Conservation (phyloP, 2,888 invertebrate genomes). For the Luperina nickerlii region DNA sequence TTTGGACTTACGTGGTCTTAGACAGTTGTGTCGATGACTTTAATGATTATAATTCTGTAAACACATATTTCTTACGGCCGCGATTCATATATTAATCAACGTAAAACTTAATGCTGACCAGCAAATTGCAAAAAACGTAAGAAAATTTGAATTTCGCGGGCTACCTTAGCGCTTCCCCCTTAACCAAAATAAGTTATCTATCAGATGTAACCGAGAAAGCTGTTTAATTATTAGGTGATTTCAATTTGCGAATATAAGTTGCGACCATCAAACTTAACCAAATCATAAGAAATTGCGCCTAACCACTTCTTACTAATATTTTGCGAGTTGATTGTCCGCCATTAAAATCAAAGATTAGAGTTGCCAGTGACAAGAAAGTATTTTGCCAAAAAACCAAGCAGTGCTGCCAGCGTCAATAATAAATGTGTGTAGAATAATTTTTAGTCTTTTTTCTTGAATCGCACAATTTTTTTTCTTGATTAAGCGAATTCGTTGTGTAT, state of each 20-base stretch:
- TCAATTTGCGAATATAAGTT: background rate
- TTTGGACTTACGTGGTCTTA: too few species aligned
- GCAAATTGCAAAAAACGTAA: too few species aligned
- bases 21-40: too few species aligned
- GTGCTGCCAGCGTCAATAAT: constrained; percentile 55
- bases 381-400: constrained; percentile 60
- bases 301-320: background rate
- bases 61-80: too few species aligned
- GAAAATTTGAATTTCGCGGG: too few species aligned
- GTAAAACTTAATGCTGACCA: too few species aligned
- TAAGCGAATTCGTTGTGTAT: constrained; percentile 61
- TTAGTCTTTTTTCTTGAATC: constrained; percentile 55
- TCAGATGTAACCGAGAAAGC: background rate
- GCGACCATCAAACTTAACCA: background rate
- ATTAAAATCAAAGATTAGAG: constrained; percentile 17
- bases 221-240: too few species aligned
- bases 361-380: constrained; percentile 54
- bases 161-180: too few species aligned
- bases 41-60: too few species aligned
- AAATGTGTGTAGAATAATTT: constrained; percentile 60
- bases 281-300: background rate
- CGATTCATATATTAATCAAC: too few species aligned
- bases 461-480: constrained; percentile 63
- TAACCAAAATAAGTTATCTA: too few species aligned
- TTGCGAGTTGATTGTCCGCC: background rate